Conservation (phyloP, 2,113 vertebrate genomes). For the Anhinga rufa region DNA sequence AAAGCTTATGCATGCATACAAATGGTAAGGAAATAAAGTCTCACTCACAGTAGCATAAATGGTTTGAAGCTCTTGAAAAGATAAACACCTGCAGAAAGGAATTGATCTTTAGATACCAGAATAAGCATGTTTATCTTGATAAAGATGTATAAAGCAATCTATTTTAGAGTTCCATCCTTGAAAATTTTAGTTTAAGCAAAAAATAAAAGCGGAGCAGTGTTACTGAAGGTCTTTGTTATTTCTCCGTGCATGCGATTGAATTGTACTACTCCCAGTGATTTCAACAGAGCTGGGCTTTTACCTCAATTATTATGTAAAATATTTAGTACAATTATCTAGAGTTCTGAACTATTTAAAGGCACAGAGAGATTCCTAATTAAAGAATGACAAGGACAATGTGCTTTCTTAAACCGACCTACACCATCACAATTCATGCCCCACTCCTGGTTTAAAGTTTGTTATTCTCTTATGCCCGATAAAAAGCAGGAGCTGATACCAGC, state of each 20-base stretch:
- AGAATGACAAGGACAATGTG: neutral
- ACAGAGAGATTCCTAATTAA: neutral
- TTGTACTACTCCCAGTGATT: neutral
- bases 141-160: neutral
- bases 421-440: neutral
- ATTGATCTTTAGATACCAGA: neutral
- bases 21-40: neutral
- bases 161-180: neutral
- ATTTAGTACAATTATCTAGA: neutral
- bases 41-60: neutral
- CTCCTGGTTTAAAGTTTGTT: neutral
- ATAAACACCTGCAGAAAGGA: neutral
- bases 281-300: neutral
- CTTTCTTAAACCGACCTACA: neutral
- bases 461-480: neutral
- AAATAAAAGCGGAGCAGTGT: neutral
- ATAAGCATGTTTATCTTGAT: neutral
- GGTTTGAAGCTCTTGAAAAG: neutral
- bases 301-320: neutral
- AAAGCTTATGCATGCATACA: neutral
- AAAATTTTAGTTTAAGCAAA: neutral
- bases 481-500: neutral
- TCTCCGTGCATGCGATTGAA: neutral
- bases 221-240: neutral
- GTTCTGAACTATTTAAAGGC: neutral